Evolutionary conservation across 2,113 vertebrate genomes (phyloP).

Genomic region (Porphyrio hochstetteri): DNA sequence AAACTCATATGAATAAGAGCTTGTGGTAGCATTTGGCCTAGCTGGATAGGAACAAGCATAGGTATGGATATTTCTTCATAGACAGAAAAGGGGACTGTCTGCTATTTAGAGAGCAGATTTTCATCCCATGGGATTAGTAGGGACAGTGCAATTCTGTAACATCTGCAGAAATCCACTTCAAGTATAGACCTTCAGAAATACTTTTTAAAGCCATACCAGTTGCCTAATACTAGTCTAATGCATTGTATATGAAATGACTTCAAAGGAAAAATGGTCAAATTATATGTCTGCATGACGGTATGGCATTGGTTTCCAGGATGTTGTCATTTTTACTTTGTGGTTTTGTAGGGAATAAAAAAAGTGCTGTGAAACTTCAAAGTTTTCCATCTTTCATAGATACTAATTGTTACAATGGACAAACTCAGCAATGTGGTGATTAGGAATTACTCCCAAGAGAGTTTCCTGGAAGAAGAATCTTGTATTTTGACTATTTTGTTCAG

Average conservation of each 20-base stretch:
- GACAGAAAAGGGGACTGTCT: not conserved
- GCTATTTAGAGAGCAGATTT: not conserved
- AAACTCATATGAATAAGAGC: not conserved
- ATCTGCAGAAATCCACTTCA: not conserved
- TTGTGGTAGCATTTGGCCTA: not conserved
- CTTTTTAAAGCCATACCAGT: not conserved
- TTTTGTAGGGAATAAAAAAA: not conserved
- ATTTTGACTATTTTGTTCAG: not conserved
- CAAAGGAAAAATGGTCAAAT: not conserved
- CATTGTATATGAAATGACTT: not conserved
- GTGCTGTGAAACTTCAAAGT: not conserved
- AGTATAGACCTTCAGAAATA: not conserved
- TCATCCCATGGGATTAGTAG: not conserved
- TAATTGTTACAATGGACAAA: not conserved
- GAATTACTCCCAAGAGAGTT: slow-evolving; percentile 1
- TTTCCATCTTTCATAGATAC: not conserved
- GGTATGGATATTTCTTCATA: not conserved
- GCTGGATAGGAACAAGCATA: not conserved
- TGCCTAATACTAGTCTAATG: not conserved
- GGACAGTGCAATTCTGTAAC: not conserved
- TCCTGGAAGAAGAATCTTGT: not conserved
- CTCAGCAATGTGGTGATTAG: not conserved
- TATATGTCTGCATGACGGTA: not conserved
- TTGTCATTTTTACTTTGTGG: slow-evolving; percentile 25
- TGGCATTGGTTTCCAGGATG: not conserved